These are phyloP conservation scores for Saccostrea glomerata DNA, from an alignment of 1,140 invertebrate species.

Conservation along the genomic window DNA sequence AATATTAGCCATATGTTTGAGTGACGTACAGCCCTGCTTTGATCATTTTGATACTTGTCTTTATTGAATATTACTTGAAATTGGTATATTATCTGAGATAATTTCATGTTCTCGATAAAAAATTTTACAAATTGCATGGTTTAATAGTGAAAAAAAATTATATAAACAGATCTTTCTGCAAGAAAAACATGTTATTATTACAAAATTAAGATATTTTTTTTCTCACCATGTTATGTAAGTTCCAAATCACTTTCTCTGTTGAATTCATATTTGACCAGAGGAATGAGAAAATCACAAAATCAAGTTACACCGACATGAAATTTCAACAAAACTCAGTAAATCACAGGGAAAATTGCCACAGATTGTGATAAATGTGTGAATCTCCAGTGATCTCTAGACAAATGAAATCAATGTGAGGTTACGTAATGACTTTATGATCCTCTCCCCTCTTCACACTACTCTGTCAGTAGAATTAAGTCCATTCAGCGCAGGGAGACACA, in stretches of 20 bases:
- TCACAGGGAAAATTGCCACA: background rate
- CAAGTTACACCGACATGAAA: background rate
- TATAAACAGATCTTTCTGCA: too few species aligned
- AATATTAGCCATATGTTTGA: too few species aligned
- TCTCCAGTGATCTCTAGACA: background rate
- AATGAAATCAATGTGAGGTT: background rate
- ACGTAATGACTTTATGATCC: background rate
- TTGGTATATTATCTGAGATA: too few species aligned
- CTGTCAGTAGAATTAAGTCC: background rate
- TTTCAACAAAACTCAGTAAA: background rate
- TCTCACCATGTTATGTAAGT: conserved; percentile 50
- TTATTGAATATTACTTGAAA: too few species aligned
- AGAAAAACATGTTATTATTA: too few species aligned
- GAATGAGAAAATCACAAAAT: background rate
- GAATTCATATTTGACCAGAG: conserved; percentile 36
- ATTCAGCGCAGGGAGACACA: background rate
- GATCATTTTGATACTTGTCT: too few species aligned
- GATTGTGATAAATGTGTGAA: conserved; percentile 6
- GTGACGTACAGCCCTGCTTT: too few species aligned
- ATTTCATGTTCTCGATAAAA: too few species aligned
- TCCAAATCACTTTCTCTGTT: conserved; percentile 54
- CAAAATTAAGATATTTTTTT: background rate
- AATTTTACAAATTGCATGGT: too few species aligned
- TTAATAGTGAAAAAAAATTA: too few species aligned
- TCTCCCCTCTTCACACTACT: background rate